phyloP scores from a whole-genome alignment of 2,113 vertebrate species.

The Camelus bactrianus region DNA sequence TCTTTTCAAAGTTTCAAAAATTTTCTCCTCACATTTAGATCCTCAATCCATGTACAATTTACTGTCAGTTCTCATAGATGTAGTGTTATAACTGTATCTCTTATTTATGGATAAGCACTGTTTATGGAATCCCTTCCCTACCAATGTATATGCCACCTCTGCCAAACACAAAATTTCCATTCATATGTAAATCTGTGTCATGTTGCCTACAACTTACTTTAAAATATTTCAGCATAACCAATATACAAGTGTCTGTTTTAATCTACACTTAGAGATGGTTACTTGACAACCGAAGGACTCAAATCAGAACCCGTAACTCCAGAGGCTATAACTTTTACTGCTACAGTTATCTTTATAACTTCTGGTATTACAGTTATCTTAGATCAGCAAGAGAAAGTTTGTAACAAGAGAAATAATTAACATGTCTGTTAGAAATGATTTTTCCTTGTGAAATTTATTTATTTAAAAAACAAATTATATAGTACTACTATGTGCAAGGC shows the following conservation, averaged over 20 bases:
- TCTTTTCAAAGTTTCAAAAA: not conserved
- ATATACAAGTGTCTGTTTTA: not conserved
- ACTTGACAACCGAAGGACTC: not conserved
- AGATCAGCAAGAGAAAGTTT: not conserved
- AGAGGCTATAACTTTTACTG: not conserved
- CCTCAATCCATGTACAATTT: not conserved
- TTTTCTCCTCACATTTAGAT: not conserved
- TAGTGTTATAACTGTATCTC: not conserved
- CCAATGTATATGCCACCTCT: not conserved
- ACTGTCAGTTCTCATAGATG: not conserved
- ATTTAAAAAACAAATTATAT: not conserved
- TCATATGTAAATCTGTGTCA: not conserved
- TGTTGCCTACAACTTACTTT: not conserved
- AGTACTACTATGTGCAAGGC: not conserved
- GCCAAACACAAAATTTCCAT: not conserved
- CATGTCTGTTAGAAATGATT: not conserved
- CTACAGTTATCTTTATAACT: not conserved
- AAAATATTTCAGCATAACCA: not conserved
- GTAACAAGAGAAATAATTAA: too few species aligned
- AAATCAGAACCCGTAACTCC: not conserved
- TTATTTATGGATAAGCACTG: not conserved
- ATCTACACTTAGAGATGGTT: not conserved
- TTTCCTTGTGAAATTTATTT: constrained; percentile 24
- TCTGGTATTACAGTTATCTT: not conserved
- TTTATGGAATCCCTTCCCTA: not conserved